Evolutionary conservation across 2,113 vertebrate species (phyloP).

Genomic region (Potamarius usumacintae): DNA sequence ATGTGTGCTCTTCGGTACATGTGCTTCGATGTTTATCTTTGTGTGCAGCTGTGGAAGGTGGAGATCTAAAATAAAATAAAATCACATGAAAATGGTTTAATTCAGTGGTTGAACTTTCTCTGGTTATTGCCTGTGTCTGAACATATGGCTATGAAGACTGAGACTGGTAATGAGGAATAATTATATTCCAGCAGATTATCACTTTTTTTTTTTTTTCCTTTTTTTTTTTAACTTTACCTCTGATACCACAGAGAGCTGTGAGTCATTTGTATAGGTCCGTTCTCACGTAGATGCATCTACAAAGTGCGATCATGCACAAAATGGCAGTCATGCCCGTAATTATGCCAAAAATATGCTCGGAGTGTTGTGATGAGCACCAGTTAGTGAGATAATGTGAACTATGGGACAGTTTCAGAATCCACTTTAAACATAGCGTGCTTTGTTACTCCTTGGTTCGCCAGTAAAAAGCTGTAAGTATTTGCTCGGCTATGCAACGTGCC

Average conservation of each 20-base stretch:
- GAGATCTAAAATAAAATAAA: not conserved
- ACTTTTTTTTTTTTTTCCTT: not conserved
- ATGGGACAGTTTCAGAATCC: slow-evolving; percentile 25
- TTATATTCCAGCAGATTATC: not conserved
- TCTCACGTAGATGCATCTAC: slow-evolving; percentile 25
- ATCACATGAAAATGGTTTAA: not conserved
- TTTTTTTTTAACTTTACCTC: not conserved
- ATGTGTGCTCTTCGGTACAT: not conserved
- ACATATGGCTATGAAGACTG: not conserved
- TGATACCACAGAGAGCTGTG: not conserved
- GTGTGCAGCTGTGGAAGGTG: not conserved
- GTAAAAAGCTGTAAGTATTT: slow-evolving; percentile 34
- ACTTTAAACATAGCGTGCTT: slow-evolving; percentile 5
- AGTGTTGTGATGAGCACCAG: slow-evolving; percentile 48
- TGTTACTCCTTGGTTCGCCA: slow-evolving; percentile 50
- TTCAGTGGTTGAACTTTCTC: not conserved
- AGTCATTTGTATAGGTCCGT: slow-evolving; percentile 40
- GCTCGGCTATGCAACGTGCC: slow-evolving; percentile 48
- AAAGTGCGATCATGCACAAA: slow-evolving; percentile 19
- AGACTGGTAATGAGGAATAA: not conserved
- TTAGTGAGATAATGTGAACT: slow-evolving; percentile 38
- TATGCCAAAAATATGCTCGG: slow-evolving; percentile 41
- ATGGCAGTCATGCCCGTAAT: slow-evolving; percentile 25
- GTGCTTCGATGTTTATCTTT: not conserved
- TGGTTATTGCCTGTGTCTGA: not conserved